phyloP scores from a whole-genome alignment of 2,888 invertebrate genomes.

The Iphiclides podalirius region DNA sequence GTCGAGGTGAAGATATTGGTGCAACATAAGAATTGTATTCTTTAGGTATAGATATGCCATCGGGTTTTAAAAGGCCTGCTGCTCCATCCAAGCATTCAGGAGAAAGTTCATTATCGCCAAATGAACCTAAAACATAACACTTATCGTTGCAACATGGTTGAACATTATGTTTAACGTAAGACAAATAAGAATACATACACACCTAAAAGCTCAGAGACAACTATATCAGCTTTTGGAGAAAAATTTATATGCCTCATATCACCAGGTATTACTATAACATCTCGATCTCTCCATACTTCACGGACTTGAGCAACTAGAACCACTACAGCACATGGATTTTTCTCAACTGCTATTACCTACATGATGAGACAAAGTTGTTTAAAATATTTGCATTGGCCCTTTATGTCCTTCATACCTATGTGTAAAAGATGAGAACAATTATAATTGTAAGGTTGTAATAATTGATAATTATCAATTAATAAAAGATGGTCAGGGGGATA shows the following conservation, averaged over 20 bases:
- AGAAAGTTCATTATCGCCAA: slow-evolving; percentile 99
- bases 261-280: slow-evolving; percentile 87
- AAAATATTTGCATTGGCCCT: no score
- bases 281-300: slow-evolving; percentile 87
- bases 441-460: no score
- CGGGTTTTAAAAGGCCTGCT: slow-evolving; percentile 89
- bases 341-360: slow-evolving; percentile 95
- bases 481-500: no score
- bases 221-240: slow-evolving; percentile 94
- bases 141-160: no score
- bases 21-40: slow-evolving; percentile 93
- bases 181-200: slow-evolving; percentile 19
- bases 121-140: slow-evolving; percentile 82
- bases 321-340: slow-evolving; percentile 97
- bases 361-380: slow-evolving; percentile 1
- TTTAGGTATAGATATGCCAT: slow-evolving; percentile 94
- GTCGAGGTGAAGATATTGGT: slow-evolving; percentile 94
- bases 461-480: no score
- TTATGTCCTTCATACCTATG: no score
- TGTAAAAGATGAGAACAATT: no score
- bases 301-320: slow-evolving; percentile 87
- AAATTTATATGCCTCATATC: slow-evolving; percentile 93
- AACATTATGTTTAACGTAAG: no score
- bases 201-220: slow-evolving; percentile 97
- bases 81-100: slow-evolving; percentile 99